Evolutionary conservation across 2,888 invertebrate species (phyloP).

Genomic region (Diarsia dahlii): DNA sequence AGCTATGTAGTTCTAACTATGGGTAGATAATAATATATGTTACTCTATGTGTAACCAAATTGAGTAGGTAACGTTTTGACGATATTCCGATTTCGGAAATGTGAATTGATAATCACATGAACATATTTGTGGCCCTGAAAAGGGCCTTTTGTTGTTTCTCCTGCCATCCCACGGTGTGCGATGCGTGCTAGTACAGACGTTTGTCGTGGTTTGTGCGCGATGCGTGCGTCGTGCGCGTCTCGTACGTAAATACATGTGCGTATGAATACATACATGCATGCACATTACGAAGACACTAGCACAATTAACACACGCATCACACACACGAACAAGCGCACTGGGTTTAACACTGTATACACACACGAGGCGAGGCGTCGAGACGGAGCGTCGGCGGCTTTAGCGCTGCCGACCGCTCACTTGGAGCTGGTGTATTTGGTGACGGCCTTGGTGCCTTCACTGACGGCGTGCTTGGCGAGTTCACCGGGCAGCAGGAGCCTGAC

Average conservation of each 20-base stretch:
- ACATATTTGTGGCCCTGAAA: slow-evolving; percentile 56
- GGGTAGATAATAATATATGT: too few relatives aligned
- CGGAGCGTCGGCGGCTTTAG: slow-evolving; percentile 13
- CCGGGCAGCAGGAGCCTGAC: slow-evolving; percentile 92
- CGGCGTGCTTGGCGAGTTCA: slow-evolving; percentile 92
- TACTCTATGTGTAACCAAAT: too few relatives aligned
- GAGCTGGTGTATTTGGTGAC: slow-evolving; percentile 91
- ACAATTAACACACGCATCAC: slow-evolving; percentile 14
- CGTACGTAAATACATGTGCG: slow-evolving; percentile 2
- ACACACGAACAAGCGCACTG: slow-evolving; percentile 21
- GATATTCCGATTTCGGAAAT: slow-evolving; percentile 18
- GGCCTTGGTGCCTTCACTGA: slow-evolving; percentile 91
- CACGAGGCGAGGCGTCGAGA: slow-evolving; percentile 2
- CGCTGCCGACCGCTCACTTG: background rate
- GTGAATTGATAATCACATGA: slow-evolving; percentile 54
- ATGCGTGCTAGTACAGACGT: slow-evolving; percentile 2
- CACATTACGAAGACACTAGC: slow-evolving; percentile 10
- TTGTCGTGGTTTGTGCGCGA: slow-evolving; percentile 9
- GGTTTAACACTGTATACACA: slow-evolving; percentile 12
- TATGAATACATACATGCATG: background rate
- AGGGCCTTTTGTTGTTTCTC: slow-evolving; percentile 51
- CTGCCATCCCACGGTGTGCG: slow-evolving; percentile 14
- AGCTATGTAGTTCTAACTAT: too few relatives aligned
- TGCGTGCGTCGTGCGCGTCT: slow-evolving; percentile 4
- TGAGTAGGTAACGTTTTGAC: slow-evolving; percentile 7